Conservation (phyloP, 2,113 vertebrate species). For the Eidolon helvum region DNA sequence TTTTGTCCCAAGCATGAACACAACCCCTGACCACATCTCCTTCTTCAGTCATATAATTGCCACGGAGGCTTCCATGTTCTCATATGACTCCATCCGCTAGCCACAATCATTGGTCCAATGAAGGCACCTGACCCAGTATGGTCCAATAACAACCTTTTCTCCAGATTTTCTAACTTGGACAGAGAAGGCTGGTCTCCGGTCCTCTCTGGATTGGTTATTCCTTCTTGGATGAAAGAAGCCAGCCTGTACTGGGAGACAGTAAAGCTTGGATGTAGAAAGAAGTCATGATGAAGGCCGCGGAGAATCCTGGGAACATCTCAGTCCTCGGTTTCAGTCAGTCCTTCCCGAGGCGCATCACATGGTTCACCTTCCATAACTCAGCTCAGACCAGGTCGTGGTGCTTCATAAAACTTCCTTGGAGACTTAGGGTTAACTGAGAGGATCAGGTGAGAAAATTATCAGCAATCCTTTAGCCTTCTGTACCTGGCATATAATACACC, state of each 20-base stretch:
- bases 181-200: neutral
- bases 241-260: neutral
- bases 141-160: neutral
- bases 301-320: neutral
- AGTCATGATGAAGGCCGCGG: neutral
- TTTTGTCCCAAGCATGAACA: neutral
- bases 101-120: neutral
- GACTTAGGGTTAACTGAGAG: neutral
- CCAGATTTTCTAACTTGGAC: neutral
- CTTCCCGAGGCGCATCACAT: neutral
- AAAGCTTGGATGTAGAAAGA: neutral
- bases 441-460: neutral
- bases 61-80: neutral
- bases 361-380: neutral
- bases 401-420: neutral
- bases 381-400: neutral
- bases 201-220: neutral
- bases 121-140: neutral
- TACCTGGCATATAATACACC: neutral
- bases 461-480: neutral
- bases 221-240: neutral
- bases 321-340: neutral
- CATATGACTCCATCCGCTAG: neutral
- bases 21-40: neutral
- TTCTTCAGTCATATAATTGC: neutral